Evolutionary conservation across 2,888 invertebrate genomes (phyloP).

Genomic region (Uropetala carovei): DNA sequence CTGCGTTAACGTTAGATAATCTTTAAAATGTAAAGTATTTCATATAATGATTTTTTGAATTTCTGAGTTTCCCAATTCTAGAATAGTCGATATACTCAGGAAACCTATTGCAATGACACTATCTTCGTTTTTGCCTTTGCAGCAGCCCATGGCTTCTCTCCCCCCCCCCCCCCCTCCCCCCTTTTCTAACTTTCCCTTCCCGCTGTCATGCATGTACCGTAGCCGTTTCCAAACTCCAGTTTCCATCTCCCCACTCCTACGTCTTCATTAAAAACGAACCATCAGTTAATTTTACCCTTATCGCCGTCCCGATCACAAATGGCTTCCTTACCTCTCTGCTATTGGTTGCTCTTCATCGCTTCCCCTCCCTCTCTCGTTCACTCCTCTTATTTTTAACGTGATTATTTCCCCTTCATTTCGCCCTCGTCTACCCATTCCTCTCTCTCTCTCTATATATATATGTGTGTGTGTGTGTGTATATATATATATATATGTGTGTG

Average conservation of each 20-base stretch:
- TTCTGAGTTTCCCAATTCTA: too few relatives aligned
- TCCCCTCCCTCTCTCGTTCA: neutral
- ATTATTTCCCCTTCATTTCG: neutral
- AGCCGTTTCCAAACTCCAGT: too few relatives aligned
- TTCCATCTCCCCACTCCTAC: neutral
- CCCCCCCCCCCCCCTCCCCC: neutral
- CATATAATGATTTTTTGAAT: too few relatives aligned
- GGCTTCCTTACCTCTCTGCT: neutral
- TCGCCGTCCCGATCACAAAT: neutral
- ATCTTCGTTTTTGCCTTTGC: too few relatives aligned
- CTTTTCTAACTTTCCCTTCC: neutral
- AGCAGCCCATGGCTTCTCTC: neutral
- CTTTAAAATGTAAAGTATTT: too few relatives aligned
- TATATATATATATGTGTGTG: too few relatives aligned
- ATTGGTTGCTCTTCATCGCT: neutral
- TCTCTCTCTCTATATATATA: neutral
- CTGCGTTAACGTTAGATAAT: too few relatives aligned
- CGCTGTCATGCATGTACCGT: neutral
- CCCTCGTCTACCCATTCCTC: neutral
- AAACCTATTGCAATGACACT: too few relatives aligned
- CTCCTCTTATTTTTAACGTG: too few relatives aligned
- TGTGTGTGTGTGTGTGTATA: too few relatives aligned
- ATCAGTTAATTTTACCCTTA: neutral
- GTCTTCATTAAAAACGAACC: slow-evolving; percentile 10
- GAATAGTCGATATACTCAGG: too few relatives aligned